These are phyloP conservation scores for Eurypyga helias DNA, from an alignment of 2,113 vertebrate species.

Conservation along the genomic window DNA sequence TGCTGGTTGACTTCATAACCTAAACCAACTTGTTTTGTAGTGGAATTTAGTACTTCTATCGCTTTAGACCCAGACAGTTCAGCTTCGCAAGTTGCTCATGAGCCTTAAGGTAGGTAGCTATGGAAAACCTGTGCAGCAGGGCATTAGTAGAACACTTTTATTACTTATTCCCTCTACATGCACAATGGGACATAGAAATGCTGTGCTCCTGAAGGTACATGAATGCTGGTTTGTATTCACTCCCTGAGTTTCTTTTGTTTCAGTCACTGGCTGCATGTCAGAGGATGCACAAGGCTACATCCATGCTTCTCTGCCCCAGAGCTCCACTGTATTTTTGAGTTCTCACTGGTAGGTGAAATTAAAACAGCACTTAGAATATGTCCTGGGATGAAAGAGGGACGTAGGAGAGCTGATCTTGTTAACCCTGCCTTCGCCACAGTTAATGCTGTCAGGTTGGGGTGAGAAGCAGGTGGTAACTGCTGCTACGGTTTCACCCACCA, in stretches of 20 bases:
- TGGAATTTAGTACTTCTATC: neutral
- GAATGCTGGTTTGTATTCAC: neutral
- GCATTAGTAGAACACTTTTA: neutral
- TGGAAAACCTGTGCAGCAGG: neutral
- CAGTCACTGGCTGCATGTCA: neutral
- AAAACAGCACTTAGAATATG: neutral
- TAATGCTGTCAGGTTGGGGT: neutral
- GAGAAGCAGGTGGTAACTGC: neutral
- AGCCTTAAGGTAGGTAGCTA: neutral
- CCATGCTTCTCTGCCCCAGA: neutral
- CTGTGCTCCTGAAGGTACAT: neutral
- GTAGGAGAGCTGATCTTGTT: neutral
- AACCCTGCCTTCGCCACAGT: neutral
- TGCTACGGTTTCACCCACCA: fast-evolving
- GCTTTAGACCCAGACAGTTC: neutral
- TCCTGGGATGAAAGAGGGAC: neutral
- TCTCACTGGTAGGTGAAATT: neutral
- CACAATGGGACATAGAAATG: neutral
- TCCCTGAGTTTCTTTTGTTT: neutral
- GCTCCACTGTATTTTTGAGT: neutral
- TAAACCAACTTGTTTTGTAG: neutral
- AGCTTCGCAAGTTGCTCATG: neutral
- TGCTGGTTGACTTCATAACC: neutral
- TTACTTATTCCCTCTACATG: neutral
- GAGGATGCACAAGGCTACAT: neutral